A percentile compares a stretch with the other conserved stretches of the same genome.
Conservation (phyloP, 1,140 invertebrate species). For the Ladona fulva region DNA sequence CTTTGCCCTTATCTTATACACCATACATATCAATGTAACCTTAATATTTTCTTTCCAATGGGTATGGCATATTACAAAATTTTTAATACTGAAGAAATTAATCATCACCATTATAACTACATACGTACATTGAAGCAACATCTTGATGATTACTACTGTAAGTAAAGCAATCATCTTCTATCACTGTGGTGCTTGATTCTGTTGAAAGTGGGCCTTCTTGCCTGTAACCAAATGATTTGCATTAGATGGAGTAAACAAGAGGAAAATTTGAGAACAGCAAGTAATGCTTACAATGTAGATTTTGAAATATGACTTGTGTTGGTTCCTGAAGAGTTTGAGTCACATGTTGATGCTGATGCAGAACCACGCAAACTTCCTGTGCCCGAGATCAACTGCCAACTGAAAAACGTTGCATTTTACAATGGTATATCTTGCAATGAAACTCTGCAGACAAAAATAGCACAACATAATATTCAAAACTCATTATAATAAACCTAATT, state of each 20-base stretch:
- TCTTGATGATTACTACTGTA: slow-evolving; percentile 22
- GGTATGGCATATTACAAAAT: too few species aligned
- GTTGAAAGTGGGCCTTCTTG: slow-evolving; percentile 19
- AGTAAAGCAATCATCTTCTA: slow-evolving; percentile 35
- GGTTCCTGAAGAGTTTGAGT: background rate
- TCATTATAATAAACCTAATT: too few species aligned
- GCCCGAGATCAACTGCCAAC: slow-evolving; percentile 59
- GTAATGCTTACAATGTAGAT: slow-evolving; percentile 17
- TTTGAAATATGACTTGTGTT: background rate
- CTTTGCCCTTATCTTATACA: too few species aligned
- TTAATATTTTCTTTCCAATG: too few species aligned
- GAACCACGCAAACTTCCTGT: slow-evolving; percentile 53
- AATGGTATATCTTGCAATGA: slow-evolving; percentile 5
- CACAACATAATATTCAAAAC: too few species aligned
- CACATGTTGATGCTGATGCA: slow-evolving; percentile 18
- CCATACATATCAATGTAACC: too few species aligned
- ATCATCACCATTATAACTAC: background rate
- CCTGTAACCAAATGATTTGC: slow-evolving; percentile 19
- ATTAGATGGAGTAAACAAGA: slow-evolving; percentile 3
- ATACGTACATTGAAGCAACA: background rate
- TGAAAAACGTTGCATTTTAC: slow-evolving; percentile 27
- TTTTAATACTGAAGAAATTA: too few species aligned
- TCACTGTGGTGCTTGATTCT: slow-evolving; percentile 38
- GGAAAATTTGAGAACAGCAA: slow-evolving; percentile 15
- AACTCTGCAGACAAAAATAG: too few species aligned